Conservation (phyloP, 2,797 vertebrate species). For the Sebastes elongatus region DNA sequence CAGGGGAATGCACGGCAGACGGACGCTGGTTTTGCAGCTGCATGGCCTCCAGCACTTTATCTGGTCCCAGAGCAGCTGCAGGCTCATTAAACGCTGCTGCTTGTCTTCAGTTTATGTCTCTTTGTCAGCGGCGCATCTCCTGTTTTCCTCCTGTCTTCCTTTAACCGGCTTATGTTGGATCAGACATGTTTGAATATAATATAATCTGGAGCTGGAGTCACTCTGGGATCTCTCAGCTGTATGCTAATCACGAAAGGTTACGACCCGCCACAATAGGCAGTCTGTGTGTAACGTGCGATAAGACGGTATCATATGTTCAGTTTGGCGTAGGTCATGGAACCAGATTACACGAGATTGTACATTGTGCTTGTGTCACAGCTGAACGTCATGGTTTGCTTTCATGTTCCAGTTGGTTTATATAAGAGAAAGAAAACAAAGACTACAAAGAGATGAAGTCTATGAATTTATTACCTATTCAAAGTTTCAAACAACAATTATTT, state of each 20-base stretch:
- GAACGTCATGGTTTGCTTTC: background rate
- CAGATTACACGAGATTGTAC: slow-evolving; percentile 11
- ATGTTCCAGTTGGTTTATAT: background rate
- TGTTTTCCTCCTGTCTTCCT: slow-evolving; percentile 20
- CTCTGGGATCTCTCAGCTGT: slow-evolving; percentile 51
- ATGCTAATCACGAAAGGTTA: slow-evolving; percentile 63
- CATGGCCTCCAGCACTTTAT: slow-evolving; percentile 62
- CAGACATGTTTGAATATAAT: slow-evolving; percentile 51
- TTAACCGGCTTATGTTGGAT: slow-evolving; percentile 2
- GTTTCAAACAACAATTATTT: background rate
- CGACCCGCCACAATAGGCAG: slow-evolving; percentile 23
- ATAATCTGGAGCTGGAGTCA: slow-evolving; percentile 24
- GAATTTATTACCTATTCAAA: background rate
- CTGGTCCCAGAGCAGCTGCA: slow-evolving; percentile 55
- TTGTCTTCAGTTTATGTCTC: slow-evolving; percentile 21
- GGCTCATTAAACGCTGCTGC: slow-evolving; percentile 57
- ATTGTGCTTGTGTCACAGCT: slow-evolving; percentile 26
- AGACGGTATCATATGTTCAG: slow-evolving; percentile 36
- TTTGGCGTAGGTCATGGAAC: slow-evolving; percentile 42
- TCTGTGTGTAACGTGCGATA: slow-evolving; percentile 49
- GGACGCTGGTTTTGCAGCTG: slow-evolving; percentile 65
- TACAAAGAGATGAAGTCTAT: background rate
- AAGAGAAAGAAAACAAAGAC: background rate
- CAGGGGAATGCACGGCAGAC: slow-evolving; percentile 61
- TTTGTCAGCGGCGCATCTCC: background rate